Base-by-base conservation (phyloP, 2,888 invertebrate species). In the Teleiodes luculella region DNA sequence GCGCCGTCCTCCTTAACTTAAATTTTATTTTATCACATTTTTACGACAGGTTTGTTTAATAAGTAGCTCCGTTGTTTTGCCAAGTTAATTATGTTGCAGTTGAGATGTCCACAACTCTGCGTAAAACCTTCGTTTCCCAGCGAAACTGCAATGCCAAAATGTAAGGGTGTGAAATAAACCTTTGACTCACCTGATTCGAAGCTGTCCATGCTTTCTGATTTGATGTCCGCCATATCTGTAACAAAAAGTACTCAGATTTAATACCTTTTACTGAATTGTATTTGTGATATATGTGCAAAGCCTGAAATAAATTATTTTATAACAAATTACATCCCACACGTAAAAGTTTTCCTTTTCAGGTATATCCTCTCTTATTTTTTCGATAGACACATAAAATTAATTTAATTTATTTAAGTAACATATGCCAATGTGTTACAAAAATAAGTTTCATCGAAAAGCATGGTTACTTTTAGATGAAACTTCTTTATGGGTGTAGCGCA, bases 181-280 rank as follows among this genome's bases (percentile, higher is more conserved):
- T 3, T 7, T 36, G 35, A 64, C 72, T 77, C 65, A 90, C 90
- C 90, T 53, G 90, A 90, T 60, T 85, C 87, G 63, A 86, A 85
- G 63, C 90, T 90, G 68, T 90, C 90, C 80, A 86, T 81, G 63
- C 88, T 88, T 62, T 90, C 90, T 13, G 85, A 82, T 72, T 90
- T 89, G 66, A 87, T 76, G 61, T 88, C 87, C 6, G 71, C 79
- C 56, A 77, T 73, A 72, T 86, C 90, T 90, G 86, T 59, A 88
- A 83, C 67, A 77, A 52, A 35, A 41, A 11, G 11, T 3, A 41
- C n/a, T n/a, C n/a, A n/a, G n/a, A n/a, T n/a, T n/a, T n/a, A n/a
- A n/a, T n/a, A n/a, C n/a, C n/a, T n/a, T n/a, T n/a, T n/a, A n/a
- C n/a, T n/a, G n/a, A n/a, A n/a, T n/a, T n/a, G n/a, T n/a, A n/a